Conservation (phyloP, 2,797 vertebrate genomes). For the Crax fasciolata region DNA sequence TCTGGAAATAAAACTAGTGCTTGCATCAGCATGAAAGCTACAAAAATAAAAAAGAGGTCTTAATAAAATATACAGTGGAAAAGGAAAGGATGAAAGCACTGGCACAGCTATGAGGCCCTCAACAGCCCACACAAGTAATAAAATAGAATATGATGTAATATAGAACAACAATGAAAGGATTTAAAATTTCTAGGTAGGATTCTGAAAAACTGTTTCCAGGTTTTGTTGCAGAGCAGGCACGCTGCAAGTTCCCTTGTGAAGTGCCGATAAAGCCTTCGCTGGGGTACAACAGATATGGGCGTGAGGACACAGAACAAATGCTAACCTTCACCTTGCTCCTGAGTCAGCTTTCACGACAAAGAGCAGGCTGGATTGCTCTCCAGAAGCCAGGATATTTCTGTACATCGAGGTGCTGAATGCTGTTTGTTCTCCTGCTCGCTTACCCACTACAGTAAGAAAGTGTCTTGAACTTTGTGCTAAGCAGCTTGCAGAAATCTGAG, state of each 20-base stretch:
- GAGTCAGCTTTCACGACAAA: neutral
- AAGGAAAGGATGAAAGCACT: constrained; percentile 74
- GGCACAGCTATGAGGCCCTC: constrained; percentile 63
- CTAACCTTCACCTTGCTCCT: neutral
- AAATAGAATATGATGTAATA: constrained; percentile 75
- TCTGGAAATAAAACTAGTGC: constrained; percentile 77
- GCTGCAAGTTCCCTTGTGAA: neutral
- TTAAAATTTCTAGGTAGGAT: constrained; percentile 70
- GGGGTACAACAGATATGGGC: neutral
- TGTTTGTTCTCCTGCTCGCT: neutral
- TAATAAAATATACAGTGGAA: constrained; percentile 76
- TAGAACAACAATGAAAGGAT: constrained; percentile 75
- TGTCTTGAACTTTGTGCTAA: neutral
- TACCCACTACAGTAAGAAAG: neutral
- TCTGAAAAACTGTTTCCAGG: constrained; percentile 58
- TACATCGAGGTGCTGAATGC: neutral
- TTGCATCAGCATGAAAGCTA: constrained; percentile 77
- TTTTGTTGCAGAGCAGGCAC: constrained; percentile 40
- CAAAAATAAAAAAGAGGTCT: constrained; percentile 72
- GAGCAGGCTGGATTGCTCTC: neutral
- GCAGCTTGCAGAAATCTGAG: constrained; percentile 13
- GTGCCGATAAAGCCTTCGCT: neutral
- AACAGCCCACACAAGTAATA: constrained; percentile 66
- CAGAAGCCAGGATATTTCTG: neutral
- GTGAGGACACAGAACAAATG: neutral